Conservation (phyloP, 2,113 vertebrate genomes). For the Cisticola juncidis region DNA sequence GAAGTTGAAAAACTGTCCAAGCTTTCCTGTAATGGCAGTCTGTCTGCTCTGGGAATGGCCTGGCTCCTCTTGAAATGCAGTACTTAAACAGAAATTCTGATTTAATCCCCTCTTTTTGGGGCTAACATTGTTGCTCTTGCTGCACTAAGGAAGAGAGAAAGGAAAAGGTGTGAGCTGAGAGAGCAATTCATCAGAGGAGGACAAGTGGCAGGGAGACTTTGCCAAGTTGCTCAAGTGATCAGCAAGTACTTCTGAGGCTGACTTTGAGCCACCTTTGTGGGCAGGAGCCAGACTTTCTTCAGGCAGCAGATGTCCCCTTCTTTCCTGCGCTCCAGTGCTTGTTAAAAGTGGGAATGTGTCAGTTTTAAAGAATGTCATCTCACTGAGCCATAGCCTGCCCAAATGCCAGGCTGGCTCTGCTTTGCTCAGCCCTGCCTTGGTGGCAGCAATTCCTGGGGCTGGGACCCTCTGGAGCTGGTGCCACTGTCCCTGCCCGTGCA, state of each 20-base stretch:
- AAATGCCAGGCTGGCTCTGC: neutral
- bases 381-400: neutral
- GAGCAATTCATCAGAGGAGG: neutral
- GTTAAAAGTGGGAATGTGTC: neutral
- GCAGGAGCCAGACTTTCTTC: neutral
- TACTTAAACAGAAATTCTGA: neutral
- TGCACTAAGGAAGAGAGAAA: neutral
- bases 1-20: slow-evolving; percentile 18
- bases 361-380: neutral
- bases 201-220: neutral
- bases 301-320: neutral
- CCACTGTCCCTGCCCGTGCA: neutral
- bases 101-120: neutral
- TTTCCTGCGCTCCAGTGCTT: neutral
- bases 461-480: neutral
- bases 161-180: neutral
- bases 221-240: neutral
- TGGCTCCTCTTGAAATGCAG: neutral
- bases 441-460: neutral
- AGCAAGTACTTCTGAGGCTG: neutral
- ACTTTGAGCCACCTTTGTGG: neutral
- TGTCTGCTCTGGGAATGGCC: neutral
- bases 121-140: neutral
- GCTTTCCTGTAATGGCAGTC: neutral
- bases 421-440: neutral